A percentile compares a stretch with the other conserved stretches of the same genome.
phyloP scores from a whole-genome alignment of 2,888 invertebrate species.

The Actias luna region DNA sequence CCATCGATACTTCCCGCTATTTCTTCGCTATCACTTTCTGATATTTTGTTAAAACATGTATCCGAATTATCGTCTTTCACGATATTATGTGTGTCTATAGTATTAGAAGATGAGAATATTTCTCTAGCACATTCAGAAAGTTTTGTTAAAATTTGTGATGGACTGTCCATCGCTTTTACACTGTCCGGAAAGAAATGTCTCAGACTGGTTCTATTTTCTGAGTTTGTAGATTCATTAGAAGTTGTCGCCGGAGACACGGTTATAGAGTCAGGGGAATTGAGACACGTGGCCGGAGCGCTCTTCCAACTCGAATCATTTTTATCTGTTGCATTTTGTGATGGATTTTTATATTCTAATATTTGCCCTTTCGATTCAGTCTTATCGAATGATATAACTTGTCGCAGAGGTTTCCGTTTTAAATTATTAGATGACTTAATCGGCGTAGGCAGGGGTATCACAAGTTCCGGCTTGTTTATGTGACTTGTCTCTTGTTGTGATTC shows the following conservation, averaged over 20 bases:
- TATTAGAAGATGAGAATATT: conserved; percentile 74
- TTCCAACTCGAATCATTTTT: conserved; percentile 59
- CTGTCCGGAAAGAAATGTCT: conserved; percentile 76
- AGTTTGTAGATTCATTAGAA: conserved; percentile 71
- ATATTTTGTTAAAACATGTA: conserved; percentile 71
- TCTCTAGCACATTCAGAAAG: conserved; percentile 77
- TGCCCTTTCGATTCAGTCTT: conserved; percentile 57
- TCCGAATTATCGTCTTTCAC: conserved; percentile 68
- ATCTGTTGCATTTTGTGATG: conserved; percentile 34
- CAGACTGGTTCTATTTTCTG: conserved; percentile 63
- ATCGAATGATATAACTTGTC: conserved; percentile 78
- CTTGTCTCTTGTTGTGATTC: conserved; percentile 76
- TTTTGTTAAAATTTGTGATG: conserved; percentile 71
- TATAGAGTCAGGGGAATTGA: conserved; percentile 81
- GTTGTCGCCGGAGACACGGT: conserved; percentile 53
- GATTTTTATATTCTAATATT: conserved; percentile 31
- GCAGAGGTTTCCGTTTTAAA: conserved; percentile 66
- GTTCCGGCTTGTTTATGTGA: conserved; percentile 81
- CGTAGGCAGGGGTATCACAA: conserved; percentile 86
- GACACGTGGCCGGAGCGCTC: conserved; percentile 84
- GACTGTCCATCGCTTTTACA: conserved; percentile 70
- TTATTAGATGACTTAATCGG: conserved; percentile 77
- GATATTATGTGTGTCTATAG: conserved; percentile 64
- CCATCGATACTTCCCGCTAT: conserved; percentile 73
- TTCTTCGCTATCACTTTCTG: conserved; percentile 76